Conservation (phyloP, 2,797 vertebrate species). For the Mustela erminea region DNA sequence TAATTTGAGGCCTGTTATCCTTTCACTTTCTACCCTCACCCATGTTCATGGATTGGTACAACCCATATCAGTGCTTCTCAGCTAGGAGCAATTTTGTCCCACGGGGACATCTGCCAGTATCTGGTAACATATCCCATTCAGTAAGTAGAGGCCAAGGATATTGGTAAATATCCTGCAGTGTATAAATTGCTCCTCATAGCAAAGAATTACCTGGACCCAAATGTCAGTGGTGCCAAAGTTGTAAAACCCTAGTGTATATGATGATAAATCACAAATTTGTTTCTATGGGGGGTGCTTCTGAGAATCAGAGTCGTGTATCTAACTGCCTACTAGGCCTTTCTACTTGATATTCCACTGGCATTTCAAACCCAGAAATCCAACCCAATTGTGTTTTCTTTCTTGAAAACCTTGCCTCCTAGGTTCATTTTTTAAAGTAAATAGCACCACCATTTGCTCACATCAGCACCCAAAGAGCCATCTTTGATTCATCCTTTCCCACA, state of each 20-base stretch:
- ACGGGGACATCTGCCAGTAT: not conserved
- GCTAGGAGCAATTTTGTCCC: not conserved
- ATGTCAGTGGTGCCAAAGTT: not conserved
- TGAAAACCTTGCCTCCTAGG: not conserved
- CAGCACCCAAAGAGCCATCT: not conserved
- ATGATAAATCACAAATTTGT: not conserved
- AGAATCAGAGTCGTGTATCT: not conserved
- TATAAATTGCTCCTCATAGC: not conserved
- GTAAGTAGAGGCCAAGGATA: not conserved
- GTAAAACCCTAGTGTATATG: not conserved
- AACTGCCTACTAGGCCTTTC: not conserved
- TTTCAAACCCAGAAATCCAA: not conserved
- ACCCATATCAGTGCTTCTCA: not conserved
- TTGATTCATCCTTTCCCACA: not conserved
- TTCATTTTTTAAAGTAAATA: not conserved
- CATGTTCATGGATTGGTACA: not conserved
- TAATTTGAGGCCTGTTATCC: not conserved
- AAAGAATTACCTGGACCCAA: not conserved
- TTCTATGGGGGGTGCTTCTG: not conserved
- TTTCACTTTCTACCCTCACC: not conserved
- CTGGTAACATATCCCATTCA: not conserved
- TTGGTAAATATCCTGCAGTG: not conserved
- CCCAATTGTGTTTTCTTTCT: not conserved
- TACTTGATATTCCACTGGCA: not conserved
- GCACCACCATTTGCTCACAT: not conserved